phyloP scores from a whole-genome alignment of 2,113 vertebrate genomes.

The Heloderma charlesbogerti region DNA sequence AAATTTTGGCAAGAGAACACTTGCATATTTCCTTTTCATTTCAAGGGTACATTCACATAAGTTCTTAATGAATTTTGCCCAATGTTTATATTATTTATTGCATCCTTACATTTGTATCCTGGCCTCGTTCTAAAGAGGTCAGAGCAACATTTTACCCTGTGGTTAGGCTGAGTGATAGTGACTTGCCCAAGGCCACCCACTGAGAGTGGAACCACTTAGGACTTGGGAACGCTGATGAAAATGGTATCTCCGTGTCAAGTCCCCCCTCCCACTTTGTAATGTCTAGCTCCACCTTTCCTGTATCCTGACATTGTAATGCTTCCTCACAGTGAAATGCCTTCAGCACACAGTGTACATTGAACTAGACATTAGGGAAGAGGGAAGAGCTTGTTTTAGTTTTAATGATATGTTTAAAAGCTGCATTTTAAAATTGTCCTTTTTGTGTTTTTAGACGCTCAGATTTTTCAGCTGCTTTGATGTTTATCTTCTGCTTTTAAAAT shows the following conservation, averaged over 20 bases:
- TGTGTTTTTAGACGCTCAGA: too few relatives aligned
- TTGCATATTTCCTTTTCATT: not conserved
- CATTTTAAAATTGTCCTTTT: too few relatives aligned
- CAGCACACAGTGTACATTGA: not conserved
- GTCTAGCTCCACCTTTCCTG: not conserved
- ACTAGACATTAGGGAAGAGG: not conserved
- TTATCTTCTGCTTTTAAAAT: too few relatives aligned
- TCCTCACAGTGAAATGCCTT: not conserved
- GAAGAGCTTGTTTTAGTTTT: not conserved
- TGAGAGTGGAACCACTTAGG: not conserved
- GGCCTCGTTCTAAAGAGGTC: not conserved
- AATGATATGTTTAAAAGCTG: too few relatives aligned
- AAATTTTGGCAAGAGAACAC: not conserved
- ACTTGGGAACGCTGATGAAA: not conserved
- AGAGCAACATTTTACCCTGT: not conserved
- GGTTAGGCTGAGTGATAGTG: not conserved
- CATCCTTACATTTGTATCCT: not conserved
- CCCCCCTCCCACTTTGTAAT: not conserved
- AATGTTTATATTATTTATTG: not conserved
- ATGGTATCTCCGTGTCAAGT: not conserved
- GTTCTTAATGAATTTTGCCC: not conserved
- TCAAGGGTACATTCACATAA: not conserved
- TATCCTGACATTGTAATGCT: not conserved
- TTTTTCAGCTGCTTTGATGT: too few relatives aligned
- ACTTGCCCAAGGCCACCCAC: not conserved